These are phyloP conservation scores for Theocolax elegans DNA, from an alignment of 1,140 invertebrate species.

Conservation along the genomic window DNA sequence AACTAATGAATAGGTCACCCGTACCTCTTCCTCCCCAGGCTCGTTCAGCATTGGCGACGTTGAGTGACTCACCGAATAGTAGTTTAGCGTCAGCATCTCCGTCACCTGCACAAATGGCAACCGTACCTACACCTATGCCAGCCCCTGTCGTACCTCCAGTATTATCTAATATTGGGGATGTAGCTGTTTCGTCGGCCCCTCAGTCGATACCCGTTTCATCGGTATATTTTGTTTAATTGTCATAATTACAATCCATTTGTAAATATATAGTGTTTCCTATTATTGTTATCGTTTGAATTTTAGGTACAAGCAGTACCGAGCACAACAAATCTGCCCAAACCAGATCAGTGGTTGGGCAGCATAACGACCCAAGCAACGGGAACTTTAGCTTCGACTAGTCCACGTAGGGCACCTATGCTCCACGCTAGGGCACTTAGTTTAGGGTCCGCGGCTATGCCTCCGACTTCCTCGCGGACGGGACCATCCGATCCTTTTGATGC, in stretches of 20 bases:
- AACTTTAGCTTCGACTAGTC: conserved; percentile 57
- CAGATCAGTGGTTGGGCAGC: conserved; percentile 82
- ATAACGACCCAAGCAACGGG: conserved; percentile 65
- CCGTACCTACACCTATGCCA: neutral
- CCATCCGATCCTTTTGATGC: conserved; percentile 84
- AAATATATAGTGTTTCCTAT: too few relatives aligned
- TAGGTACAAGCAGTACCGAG: conserved; percentile 55
- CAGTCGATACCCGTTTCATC: neutral
- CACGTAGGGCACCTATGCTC: conserved; percentile 69
- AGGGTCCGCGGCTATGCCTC: conserved; percentile 66
- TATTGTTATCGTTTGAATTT: neutral
- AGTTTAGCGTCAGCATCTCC: conserved; percentile 52
- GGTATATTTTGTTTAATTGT: neutral
- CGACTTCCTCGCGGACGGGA: conserved; percentile 53
- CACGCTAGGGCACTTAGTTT: conserved; percentile 74
- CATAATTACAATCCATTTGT: too few relatives aligned
- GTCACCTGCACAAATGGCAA: conserved; percentile 38
- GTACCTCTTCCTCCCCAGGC: conserved; percentile 53
- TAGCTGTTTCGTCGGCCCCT: neutral
- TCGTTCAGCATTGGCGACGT: conserved; percentile 40
- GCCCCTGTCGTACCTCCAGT: neutral
- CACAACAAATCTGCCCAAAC: conserved; percentile 71
- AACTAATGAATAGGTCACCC: conserved; percentile 60
- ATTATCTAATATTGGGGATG: neutral
- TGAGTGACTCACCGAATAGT: conserved; percentile 53